These are phyloP conservation scores for Anguilla marmorata DNA, from an alignment of 2,797 vertebrate genomes.

Conservation along the genomic window DNA sequence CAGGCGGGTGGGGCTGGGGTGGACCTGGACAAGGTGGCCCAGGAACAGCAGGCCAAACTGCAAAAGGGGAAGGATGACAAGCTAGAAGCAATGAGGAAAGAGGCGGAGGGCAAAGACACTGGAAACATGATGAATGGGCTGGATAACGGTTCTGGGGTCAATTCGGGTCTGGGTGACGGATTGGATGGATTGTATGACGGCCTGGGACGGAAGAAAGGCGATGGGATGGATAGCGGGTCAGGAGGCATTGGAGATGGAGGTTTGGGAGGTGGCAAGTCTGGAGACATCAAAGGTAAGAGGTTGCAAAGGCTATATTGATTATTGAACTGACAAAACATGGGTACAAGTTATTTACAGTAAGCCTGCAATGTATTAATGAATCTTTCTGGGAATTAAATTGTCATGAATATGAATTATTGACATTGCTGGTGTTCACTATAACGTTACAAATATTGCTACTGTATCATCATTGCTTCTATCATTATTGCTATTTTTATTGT, in stretches of 20 bases:
- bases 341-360: background rate
- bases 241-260: background rate
- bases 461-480: background rate
- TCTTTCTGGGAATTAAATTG: background rate
- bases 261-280: background rate
- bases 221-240: background rate
- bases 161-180: background rate
- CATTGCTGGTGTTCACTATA: background rate
- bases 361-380: background rate
- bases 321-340: background rate
- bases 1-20: slow-evolving; percentile 44
- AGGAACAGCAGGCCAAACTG: slow-evolving; percentile 62
- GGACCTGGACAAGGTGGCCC: slow-evolving; percentile 62
- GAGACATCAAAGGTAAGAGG: slow-evolving; percentile 52
- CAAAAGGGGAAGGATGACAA: slow-evolving; percentile 55
- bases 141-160: background rate
- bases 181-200: slow-evolving; percentile 11
- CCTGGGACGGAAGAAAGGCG: background rate
- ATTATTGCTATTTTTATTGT: background rate
- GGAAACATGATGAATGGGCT: background rate
- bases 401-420: background rate
- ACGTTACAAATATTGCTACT: too few relatives aligned
- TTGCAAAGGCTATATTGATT: background rate
- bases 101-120: background rate
- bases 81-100: slow-evolving; percentile 34